phyloP scores from a whole-genome alignment of 2,797 vertebrate species.

The Rhinatrema bivittatum region DNA sequence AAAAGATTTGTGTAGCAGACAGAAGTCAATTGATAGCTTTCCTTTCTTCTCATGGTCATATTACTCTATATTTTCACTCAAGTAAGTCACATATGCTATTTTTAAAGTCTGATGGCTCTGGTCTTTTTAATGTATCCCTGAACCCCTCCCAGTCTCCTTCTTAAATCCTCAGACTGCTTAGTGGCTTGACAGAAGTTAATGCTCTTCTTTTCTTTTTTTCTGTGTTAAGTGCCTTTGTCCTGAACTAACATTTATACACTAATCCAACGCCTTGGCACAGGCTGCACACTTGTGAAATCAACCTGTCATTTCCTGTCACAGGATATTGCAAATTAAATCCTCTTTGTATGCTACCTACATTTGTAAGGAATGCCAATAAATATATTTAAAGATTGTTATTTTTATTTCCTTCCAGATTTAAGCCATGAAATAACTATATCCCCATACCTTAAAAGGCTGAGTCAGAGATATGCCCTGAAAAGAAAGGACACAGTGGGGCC shows the following conservation, averaged over 20 bases:
- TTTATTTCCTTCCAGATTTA: too few relatives aligned
- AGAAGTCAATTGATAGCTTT: slow-evolving; percentile 39
- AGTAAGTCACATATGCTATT: slow-evolving; percentile 58
- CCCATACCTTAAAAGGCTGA: too few relatives aligned
- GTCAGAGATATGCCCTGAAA: too few relatives aligned
- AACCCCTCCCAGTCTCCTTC: slow-evolving; percentile 46
- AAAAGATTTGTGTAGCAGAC: slow-evolving; percentile 29
- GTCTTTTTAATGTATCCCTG: slow-evolving; percentile 46
- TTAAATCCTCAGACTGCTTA: slow-evolving; percentile 43
- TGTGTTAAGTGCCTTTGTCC: slow-evolving; percentile 26
- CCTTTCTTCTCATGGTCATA: slow-evolving; percentile 39
- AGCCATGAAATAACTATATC: too few relatives aligned
- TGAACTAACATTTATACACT: slow-evolving; percentile 22
- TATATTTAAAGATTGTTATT: background rate
- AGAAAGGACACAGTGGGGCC: too few relatives aligned
- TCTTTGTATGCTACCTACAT: slow-evolving; percentile 28
- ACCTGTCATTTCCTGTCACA: slow-evolving; percentile 48
- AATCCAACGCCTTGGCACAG: slow-evolving; percentile 20
- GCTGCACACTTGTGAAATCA: slow-evolving; percentile 32
- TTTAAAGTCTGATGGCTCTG: slow-evolving; percentile 60
- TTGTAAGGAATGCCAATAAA: slow-evolving; percentile 15
- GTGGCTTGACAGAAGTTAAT: slow-evolving; percentile 50
- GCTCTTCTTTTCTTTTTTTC: too few relatives aligned
- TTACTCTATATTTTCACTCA: slow-evolving; percentile 41
- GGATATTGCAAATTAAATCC: slow-evolving; percentile 36